These are phyloP conservation scores for Drosophila sp. DNA, from an alignment of 1,140 invertebrate genomes.

Conservation along the genomic window DNA sequence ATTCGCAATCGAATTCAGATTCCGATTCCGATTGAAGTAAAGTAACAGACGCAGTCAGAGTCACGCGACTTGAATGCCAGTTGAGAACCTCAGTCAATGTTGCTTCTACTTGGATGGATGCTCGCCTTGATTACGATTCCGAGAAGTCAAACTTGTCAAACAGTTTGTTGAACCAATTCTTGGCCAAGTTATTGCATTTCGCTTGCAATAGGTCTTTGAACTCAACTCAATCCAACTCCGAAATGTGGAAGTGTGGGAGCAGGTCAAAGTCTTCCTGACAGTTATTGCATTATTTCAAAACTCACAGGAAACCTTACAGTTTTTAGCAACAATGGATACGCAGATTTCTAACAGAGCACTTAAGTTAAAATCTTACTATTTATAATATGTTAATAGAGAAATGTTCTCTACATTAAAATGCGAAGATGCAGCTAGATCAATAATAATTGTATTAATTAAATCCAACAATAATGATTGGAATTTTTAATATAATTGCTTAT, in stretches of 20 bases:
- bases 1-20: neutral
- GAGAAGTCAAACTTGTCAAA: conserved; percentile 66
- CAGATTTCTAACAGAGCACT: too few relatives aligned
- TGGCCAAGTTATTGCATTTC: conserved; percentile 52
- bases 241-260: conserved; percentile 50
- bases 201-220: conserved; percentile 70
- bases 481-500: too few relatives aligned
- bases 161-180: conserved; percentile 71
- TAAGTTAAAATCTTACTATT: too few relatives aligned
- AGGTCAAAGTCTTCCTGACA: neutral
- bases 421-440: too few relatives aligned
- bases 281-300: neutral
- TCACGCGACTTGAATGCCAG: conserved; percentile 51
- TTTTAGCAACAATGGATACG: too few relatives aligned
- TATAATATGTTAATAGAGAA: too few relatives aligned
- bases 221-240: conserved; percentile 19
- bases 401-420: too few relatives aligned
- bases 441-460: too few relatives aligned
- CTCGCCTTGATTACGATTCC: conserved; percentile 50
- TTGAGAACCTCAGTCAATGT: conserved; percentile 26
- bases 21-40: conserved; percentile 4
- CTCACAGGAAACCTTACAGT: too few relatives aligned
- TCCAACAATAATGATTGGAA: too few relatives aligned
- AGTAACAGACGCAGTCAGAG: conserved; percentile 4
- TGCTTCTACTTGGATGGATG: conserved; percentile 38